A percentile compares a stretch with the other conserved stretches of the same genome.
Conservation (phyloP, 2,797 vertebrate genomes). For the Spinibarbus caldwelli region DNA sequence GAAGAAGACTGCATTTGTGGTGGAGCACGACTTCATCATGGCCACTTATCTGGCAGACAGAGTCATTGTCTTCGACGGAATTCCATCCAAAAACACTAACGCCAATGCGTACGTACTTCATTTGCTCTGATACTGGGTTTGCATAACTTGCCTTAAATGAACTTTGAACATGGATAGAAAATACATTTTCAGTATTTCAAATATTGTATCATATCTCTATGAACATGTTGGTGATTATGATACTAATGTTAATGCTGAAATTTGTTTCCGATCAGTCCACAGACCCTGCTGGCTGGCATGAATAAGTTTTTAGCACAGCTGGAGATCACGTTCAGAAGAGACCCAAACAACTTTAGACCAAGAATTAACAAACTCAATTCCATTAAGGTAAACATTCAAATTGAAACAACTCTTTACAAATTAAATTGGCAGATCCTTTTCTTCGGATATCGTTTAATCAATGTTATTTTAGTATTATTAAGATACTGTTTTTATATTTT, state of each 20-base stretch:
- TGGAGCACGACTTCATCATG: constrained; percentile 99
- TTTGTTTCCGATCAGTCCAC: constrained; percentile 81
- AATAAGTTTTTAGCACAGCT: constrained; percentile 95
- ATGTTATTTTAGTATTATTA: no score
- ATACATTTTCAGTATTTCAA: background rate
- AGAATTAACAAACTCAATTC: constrained; percentile 98
- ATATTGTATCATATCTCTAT: background rate
- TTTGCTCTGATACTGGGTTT: background rate
- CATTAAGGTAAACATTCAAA: constrained; percentile 87
- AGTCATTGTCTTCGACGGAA: constrained; percentile 96
- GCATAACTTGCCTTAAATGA: background rate
- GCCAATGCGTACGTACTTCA: constrained; percentile 88
- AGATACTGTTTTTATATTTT: no score
- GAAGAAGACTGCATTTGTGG: constrained; percentile 96
- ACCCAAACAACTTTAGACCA: constrained; percentile 97
- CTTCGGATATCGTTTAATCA: background rate
- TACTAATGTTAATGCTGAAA: background rate
- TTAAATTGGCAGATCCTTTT: background rate
- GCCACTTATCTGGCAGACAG: constrained; percentile 96
- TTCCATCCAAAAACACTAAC: constrained; percentile 88
- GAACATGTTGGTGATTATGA: background rate
- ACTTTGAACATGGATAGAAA: background rate
- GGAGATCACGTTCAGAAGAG: constrained; percentile 97
- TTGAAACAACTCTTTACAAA: accelerated
- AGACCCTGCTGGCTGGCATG: constrained; percentile 94